Evolutionary conservation across 2,113 vertebrate species (phyloP).

Genomic region (Alectura lathami): DNA sequence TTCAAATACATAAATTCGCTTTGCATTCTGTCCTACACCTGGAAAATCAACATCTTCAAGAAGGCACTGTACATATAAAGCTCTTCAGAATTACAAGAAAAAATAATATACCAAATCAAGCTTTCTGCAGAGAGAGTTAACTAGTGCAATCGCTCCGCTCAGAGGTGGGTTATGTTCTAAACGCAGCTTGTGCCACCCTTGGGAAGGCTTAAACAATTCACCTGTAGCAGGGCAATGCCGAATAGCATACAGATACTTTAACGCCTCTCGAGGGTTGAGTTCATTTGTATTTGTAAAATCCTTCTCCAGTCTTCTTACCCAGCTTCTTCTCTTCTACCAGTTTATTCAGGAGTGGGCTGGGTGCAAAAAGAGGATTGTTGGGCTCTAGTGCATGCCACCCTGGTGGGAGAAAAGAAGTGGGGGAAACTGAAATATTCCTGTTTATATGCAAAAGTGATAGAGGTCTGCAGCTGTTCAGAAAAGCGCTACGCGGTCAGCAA

Average conservation of each 20-base stretch:
- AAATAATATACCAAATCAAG: slow-evolving; percentile 29
- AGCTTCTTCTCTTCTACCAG: slow-evolving; percentile 91
- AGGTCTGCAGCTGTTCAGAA: neutral
- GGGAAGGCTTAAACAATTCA: neutral
- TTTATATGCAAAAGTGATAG: neutral
- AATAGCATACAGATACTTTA: neutral
- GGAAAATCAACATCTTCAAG: neutral
- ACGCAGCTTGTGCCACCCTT: neutral
- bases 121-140: slow-evolving; percentile 5
- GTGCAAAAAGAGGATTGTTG: slow-evolving; percentile 84
- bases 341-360: slow-evolving; percentile 83
- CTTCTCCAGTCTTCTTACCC: slow-evolving; percentile 93
- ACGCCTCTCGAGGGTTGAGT: neutral
- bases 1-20: slow-evolving; percentile 11
- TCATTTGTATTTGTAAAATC: slow-evolving; percentile 95
- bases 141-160: slow-evolving; percentile 14
- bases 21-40: neutral
- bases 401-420: slow-evolving; percentile 52
- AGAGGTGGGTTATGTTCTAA: slow-evolving; percentile 23
- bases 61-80: slow-evolving; percentile 75
- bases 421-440: neutral
- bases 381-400: slow-evolving; percentile 87
- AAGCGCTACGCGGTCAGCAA: neutral
- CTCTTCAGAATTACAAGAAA: slow-evolving; percentile 54
- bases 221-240: neutral